Conservation (phyloP, 2,113 vertebrate genomes). For the Solenodon paradoxus region DNA sequence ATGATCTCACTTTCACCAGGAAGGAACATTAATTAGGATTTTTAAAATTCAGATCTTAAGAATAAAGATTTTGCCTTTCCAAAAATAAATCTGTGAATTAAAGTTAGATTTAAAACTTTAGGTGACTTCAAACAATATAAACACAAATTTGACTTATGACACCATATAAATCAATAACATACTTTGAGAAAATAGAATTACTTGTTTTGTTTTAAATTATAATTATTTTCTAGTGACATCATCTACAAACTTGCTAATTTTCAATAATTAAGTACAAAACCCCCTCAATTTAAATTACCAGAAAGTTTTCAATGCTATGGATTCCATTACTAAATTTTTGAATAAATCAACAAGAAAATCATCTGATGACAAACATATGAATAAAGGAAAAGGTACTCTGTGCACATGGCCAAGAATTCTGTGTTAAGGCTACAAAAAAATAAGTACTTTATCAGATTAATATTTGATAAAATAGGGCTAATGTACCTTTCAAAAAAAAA, state of each 20-base stretch:
- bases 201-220: background rate
- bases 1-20: background rate
- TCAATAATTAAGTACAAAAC: background rate
- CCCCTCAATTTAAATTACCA: background rate
- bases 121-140: background rate
- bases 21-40: background rate
- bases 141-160: background rate
- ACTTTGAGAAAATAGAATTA: background rate
- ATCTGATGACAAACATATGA: background rate
- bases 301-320: background rate
- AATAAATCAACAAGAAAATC: background rate
- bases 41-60: background rate
- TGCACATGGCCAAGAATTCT: slow-evolving; percentile 27
- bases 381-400: slow-evolving; percentile 22
- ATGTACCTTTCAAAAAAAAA: slow-evolving; percentile 5
- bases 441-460: background rate
- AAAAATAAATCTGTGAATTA: background rate
- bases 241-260: background rate
- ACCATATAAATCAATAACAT: background rate
- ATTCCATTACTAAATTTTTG: background rate
- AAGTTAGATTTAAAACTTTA: background rate
- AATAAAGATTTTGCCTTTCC: background rate
- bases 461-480: background rate
- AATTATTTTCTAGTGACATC: background rate
- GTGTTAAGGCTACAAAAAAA: background rate